These are phyloP conservation scores for Tribolium castaneum DNA, from an alignment of 1,140 invertebrate genomes.

Conservation along the genomic window DNA sequence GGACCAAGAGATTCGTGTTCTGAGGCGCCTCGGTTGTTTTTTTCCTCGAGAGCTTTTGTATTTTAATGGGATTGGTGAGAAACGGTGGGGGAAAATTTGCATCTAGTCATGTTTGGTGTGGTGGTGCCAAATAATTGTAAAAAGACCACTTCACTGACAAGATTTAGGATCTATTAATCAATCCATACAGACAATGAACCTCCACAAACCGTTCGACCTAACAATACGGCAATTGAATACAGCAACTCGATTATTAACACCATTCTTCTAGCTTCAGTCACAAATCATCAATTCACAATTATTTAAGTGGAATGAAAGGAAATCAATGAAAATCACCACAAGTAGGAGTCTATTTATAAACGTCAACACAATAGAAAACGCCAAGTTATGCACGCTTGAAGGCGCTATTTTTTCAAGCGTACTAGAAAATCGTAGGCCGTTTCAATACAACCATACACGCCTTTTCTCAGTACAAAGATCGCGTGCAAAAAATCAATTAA, in stretches of 20 bases:
- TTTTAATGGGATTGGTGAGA: neutral
- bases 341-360: neutral
- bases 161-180: no score
- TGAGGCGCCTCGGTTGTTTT: neutral
- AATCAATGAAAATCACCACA: neutral
- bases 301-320: neutral
- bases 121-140: neutral
- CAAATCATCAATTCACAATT: neutral
- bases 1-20: neutral
- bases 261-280: neutral
- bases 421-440: conserved; percentile 1
- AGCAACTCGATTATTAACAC: neutral
- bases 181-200: no score
- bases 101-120: neutral
- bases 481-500: conserved; percentile 34
- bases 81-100: neutral
- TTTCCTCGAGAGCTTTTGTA: neutral
- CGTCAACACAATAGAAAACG: neutral
- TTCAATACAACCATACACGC: neutral
- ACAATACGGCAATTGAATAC: neutral
- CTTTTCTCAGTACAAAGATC: conserved; percentile 12
- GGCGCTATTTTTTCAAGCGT: neutral
- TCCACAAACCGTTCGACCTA: no score
- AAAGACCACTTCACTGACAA: no score
- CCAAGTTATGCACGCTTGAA: neutral